These are phyloP conservation scores for Erannis defoliaria DNA, from an alignment of 2,888 invertebrate genomes.

Conservation along the genomic window DNA sequence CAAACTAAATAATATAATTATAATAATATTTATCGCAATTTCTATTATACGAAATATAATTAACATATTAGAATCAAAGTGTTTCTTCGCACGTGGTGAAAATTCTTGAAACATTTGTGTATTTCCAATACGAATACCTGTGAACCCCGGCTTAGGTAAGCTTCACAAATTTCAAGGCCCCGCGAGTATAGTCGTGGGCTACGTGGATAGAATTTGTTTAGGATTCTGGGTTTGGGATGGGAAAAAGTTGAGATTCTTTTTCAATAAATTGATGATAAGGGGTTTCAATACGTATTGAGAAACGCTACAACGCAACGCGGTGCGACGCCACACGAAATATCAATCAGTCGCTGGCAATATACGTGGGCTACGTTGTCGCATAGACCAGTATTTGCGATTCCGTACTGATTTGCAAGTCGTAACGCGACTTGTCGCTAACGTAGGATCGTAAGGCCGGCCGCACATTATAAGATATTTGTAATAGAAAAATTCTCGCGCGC, in stretches of 20 bases:
- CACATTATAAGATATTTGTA: too few relatives aligned
- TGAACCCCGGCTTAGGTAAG: neutral
- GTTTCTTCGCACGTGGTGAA: conserved; percentile 3
- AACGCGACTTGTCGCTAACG: too few relatives aligned
- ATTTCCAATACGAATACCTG: conserved; percentile 16
- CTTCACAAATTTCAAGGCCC: conserved; percentile 36
- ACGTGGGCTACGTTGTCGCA: too few relatives aligned
- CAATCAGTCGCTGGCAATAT: too few relatives aligned
- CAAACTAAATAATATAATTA: too few relatives aligned
- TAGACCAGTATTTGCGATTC: too few relatives aligned
- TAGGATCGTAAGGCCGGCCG: too few relatives aligned
- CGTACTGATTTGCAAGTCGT: too few relatives aligned
- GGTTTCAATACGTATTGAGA: too few relatives aligned
- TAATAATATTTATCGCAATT: conserved; percentile 4
- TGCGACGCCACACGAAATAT: too few relatives aligned
- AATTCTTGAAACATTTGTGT: neutral
- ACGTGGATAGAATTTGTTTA: conserved; percentile 36
- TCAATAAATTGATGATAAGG: neutral
- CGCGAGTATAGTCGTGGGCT: conserved; percentile 19
- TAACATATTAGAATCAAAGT: neutral
- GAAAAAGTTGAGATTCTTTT: neutral
- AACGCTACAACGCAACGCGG: too few relatives aligned
- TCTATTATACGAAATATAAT: neutral
- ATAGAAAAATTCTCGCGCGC: too few relatives aligned
- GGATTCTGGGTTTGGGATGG: neutral